Conservation (phyloP, 2,888 invertebrate genomes). For the Meta bourneti region DNA sequence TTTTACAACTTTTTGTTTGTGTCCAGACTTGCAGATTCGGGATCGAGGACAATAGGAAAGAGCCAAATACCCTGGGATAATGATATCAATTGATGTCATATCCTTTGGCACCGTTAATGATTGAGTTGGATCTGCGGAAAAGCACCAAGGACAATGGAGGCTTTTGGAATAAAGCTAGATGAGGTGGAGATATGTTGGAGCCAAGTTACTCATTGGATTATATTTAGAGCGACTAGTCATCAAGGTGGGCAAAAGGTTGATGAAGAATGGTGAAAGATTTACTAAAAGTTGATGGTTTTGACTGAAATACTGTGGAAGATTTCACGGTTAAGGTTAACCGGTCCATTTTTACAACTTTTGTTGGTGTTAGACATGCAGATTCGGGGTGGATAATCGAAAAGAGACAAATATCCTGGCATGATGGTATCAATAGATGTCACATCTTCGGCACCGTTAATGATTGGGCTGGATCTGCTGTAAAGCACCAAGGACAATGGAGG, state of each 20-base stretch:
- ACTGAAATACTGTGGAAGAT: no score
- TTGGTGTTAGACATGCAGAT: conserved; percentile 6
- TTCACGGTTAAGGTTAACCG: no score
- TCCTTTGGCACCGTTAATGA: conserved; percentile 32
- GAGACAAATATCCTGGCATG: conserved; percentile 13
- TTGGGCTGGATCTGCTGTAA: conserved; percentile 10
- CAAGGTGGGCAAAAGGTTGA: no score
- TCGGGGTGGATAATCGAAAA: conserved; percentile 16
- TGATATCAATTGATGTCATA: conserved; percentile 49
- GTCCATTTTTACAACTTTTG: conserved; percentile 25
- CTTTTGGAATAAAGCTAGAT: no score
- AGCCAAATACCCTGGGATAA: conserved; percentile 36
- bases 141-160: neutral
- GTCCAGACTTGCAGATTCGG: conserved; percentile 12
- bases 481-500: neutral
- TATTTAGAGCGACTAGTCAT: no score
- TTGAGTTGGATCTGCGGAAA: conserved; percentile 14
- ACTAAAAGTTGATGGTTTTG: no score
- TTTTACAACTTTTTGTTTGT: conserved; percentile 27
- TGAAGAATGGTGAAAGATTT: no score
- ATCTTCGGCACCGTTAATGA: conserved; percentile 32
- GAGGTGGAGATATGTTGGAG: no score
- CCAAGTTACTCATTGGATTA: no score
- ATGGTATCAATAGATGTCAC: conserved; percentile 45
- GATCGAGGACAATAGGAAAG: conserved; percentile 18